A percentile compares a stretch with the other conserved stretches of the same genome.
These are phyloP conservation scores for Oligia fasciuncula DNA, from an alignment of 2,888 invertebrate genomes.

Conservation along the genomic window DNA sequence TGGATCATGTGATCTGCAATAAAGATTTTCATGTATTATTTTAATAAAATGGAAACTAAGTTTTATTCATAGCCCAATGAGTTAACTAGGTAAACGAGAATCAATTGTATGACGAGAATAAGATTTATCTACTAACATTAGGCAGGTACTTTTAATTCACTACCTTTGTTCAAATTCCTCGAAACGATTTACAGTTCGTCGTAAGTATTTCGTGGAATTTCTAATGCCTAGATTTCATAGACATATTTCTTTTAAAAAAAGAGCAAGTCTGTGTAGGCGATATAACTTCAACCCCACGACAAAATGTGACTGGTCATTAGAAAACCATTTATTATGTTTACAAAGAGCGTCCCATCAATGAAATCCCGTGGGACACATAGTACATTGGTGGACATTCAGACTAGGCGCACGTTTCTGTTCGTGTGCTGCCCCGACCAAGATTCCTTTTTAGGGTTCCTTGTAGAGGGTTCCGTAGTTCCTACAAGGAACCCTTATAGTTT, in stretches of 20 bases:
- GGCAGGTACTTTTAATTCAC: neutral
- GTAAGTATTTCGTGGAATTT: constrained; percentile 25
- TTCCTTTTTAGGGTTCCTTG: neutral
- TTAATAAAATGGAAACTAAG: neutral
- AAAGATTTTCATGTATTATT: neutral
- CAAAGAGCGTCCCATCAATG: constrained; percentile 61
- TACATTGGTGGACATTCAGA: constrained; percentile 28
- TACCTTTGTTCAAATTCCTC: neutral
- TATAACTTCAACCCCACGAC: constrained; percentile 41
- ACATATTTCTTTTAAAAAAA: constrained; percentile 12
- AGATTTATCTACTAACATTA: neutral
- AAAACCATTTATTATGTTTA: constrained; percentile 70
- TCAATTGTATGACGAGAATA: neutral
- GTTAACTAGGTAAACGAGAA: neutral
- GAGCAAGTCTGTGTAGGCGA: constrained; percentile 7
- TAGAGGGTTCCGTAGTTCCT: no score
- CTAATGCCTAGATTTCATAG: constrained; percentile 4
- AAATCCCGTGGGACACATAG: constrained; percentile 39
- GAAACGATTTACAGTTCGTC: neutral
- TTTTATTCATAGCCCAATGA: neutral
- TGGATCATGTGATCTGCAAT: neutral
- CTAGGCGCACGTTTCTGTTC: constrained; percentile 11
- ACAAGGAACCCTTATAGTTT: no score
- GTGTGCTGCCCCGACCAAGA: neutral
- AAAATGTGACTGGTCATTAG: constrained; percentile 66